Evolutionary conservation across 2,888 invertebrate species (phyloP).

Genomic region (Drosophila incognita): DNA sequence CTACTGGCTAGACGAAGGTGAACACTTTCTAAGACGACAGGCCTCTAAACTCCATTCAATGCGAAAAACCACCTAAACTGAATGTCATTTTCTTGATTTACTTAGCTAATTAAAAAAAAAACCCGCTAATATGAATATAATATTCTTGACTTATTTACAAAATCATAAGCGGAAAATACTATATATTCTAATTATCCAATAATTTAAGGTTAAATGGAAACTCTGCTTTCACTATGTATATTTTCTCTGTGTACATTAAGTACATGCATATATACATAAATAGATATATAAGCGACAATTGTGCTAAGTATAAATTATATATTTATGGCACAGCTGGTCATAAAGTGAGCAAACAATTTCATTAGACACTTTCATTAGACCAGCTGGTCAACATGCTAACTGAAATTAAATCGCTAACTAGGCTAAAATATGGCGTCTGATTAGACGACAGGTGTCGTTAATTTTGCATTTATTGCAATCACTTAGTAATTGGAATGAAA

Average conservation of each 20-base stretch:
- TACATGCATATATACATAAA: constrained; percentile 14
- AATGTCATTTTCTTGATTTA: neutral
- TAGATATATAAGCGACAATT: constrained; percentile 5
- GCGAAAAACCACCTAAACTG: neutral
- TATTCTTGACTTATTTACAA: neutral
- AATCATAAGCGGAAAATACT: neutral
- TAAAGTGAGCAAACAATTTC: constrained; percentile 71
- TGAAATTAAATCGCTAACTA: constrained; percentile 22
- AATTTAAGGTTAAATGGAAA: neutral
- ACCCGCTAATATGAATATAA: neutral
- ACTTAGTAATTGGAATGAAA: constrained; percentile 10
- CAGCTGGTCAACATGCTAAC: constrained; percentile 27
- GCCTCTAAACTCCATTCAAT: constrained; percentile 15
- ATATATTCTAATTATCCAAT: neutral
- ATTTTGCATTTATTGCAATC: constrained; percentile 1
- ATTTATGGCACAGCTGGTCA: constrained; percentile 73
- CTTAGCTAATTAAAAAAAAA: neutral
- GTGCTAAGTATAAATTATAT: constrained; percentile 68
- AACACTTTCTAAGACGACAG: constrained; percentile 38
- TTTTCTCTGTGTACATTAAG: constrained; percentile 10
- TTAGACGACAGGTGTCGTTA: constrained; percentile 29
- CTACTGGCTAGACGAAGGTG: constrained; percentile 21
- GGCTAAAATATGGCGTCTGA: constrained; percentile 50
- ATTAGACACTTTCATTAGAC: constrained; percentile 43
- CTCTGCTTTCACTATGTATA: neutral